phyloP scores from a whole-genome alignment of 2,113 vertebrate species.

The Notarius quadriscutis region DNA sequence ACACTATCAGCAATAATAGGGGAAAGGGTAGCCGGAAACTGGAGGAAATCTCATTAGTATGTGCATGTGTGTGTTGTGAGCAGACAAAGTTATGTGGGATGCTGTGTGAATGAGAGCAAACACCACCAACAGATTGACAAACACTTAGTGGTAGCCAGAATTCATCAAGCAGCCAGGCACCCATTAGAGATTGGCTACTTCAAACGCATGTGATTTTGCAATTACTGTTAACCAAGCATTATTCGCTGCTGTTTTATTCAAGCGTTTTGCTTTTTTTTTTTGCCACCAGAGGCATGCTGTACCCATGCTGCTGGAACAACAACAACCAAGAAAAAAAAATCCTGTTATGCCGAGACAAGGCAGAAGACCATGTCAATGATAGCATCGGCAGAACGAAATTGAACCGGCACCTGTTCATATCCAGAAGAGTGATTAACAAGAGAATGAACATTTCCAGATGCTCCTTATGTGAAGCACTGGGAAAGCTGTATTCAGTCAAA shows the following conservation, averaged over 20 bases:
- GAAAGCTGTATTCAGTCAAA: constrained; percentile 6
- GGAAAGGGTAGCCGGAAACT: neutral
- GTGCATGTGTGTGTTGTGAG: neutral
- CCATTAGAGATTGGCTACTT: constrained; percentile 33
- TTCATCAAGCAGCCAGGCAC: constrained; percentile 44
- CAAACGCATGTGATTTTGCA: constrained; percentile 43
- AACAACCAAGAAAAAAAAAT: constrained; percentile 16
- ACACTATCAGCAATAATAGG: constrained; percentile 19
- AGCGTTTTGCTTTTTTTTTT: constrained; percentile 10
- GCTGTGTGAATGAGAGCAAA: constrained; percentile 11
- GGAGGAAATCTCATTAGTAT: constrained; percentile 39
- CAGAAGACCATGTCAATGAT: constrained; percentile 29
- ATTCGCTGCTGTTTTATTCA: constrained; percentile 28
- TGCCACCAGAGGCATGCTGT: constrained; percentile 35
- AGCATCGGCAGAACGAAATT: constrained; percentile 33
- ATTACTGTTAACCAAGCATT: constrained; percentile 38
- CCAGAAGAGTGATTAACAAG: constrained; percentile 20
- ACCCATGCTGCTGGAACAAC: neutral
- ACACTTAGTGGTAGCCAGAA: constrained; percentile 16
- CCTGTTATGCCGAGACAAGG: neutral
- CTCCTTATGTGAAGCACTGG: constrained; percentile 6
- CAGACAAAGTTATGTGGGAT: neutral
- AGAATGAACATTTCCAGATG: constrained; percentile 44
- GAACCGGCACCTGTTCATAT: constrained; percentile 44
- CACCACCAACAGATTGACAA: constrained; percentile 17